Percentiles rank a stretch among this genome's conserved stretches.
Conservation (phyloP, 2,888 invertebrate genomes). For the Dolichopus griseipennis region DNA sequence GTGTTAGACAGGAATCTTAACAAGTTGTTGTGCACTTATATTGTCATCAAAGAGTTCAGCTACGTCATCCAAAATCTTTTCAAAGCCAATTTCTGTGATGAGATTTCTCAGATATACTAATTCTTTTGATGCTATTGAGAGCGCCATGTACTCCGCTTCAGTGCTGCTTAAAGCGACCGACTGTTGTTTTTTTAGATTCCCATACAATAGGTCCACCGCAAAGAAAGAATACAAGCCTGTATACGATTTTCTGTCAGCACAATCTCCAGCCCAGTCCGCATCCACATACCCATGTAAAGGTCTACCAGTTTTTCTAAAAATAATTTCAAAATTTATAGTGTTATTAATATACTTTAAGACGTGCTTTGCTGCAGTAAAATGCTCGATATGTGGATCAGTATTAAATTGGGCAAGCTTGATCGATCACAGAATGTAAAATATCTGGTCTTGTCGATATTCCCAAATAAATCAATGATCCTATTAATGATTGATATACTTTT, state of each 20-base stretch:
- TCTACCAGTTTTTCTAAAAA: constrained; percentile 10
- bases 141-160: constrained; percentile 17
- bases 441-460: constrained; percentile 15
- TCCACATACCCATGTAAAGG: constrained; percentile 12
- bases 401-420: constrained; percentile 15
- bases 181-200: constrained; percentile 13
- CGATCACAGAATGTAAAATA: constrained; percentile 13
- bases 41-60: constrained; percentile 12
- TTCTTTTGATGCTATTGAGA: constrained; percentile 19
- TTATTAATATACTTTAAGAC: constrained; percentile 14
- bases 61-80: background rate
- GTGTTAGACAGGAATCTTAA: constrained; percentile 11
- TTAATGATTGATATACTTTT: constrained; percentile 15
- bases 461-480: constrained; percentile 16
- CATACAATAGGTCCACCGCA: constrained; percentile 11
- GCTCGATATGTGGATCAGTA: constrained; percentile 14
- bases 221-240: constrained; percentile 11
- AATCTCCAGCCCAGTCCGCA: constrained; percentile 15
- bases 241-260: constrained; percentile 13
- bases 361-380: constrained; percentile 16
- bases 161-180: constrained; percentile 16
- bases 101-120: constrained; percentile 14
- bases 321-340: constrained; percentile 13
- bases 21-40: constrained; percentile 10
- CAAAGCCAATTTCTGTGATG: background rate